These are phyloP conservation scores for Rhagium mordax DNA, from an alignment of 2,888 invertebrate species.

Conservation along the genomic window DNA sequence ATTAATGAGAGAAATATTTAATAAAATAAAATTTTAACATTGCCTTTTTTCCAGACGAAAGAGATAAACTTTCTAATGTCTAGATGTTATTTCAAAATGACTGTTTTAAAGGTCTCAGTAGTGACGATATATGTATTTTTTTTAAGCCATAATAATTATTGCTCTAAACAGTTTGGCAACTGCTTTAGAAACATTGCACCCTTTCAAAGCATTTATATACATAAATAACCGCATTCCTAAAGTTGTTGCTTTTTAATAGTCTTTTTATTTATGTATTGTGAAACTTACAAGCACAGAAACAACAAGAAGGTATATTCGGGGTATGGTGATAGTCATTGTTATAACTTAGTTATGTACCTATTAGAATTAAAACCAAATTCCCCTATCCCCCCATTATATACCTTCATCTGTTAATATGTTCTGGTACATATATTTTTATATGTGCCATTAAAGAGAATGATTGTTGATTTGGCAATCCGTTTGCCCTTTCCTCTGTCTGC, in stretches of 20 bases:
- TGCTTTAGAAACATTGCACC: constrained; percentile 32
- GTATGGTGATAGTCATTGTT: constrained; percentile 46
- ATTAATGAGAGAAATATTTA: neutral
- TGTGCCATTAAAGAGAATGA: constrained; percentile 63
- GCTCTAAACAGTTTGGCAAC: constrained; percentile 28
- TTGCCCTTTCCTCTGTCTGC: constrained; percentile 79
- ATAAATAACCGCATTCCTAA: constrained; percentile 33
- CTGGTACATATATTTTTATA: constrained; percentile 64
- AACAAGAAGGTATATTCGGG: constrained; percentile 62
- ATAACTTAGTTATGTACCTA: constrained; percentile 25
- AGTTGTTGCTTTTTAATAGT: constrained; percentile 37
- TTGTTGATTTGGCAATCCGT: constrained; percentile 78
- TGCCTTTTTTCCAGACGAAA: neutral
- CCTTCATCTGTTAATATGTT: constrained; percentile 66
- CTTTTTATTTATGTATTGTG: constrained; percentile 45
- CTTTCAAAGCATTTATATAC: constrained; percentile 17
- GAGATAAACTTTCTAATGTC: neutral
- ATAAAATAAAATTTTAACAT: neutral
- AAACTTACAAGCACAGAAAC: constrained; percentile 46
- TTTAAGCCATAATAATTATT: constrained; percentile 1
- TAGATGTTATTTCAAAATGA: too few relatives aligned
- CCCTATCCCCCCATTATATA: constrained; percentile 60
- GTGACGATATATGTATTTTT: constrained; percentile 1
- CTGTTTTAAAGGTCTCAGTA: constrained; percentile 26
- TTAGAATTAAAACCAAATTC: constrained; percentile 46